Evolutionary conservation across 1,140 invertebrate genomes (phyloP), one percentile per base, ranked within the genome.

Genomic region (Belonocnema kinseyi): DNA sequence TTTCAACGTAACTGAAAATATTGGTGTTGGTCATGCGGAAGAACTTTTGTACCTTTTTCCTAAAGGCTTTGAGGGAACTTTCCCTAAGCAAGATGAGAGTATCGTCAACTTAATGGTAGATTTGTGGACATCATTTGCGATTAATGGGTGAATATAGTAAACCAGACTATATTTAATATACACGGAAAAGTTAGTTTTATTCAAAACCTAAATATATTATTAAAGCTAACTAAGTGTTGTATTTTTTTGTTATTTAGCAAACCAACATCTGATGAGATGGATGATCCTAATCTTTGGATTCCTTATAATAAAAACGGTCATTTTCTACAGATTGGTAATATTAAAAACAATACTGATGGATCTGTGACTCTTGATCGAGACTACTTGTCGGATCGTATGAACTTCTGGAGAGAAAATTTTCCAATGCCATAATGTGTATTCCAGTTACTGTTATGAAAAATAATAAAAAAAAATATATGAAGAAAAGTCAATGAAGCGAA

Each of bases 311-410:
- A 66, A 40, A 66, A 46, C 2, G 40, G n/a, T 8, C 17, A n/a
- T 33, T 66, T 40, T 10, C 61, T 66, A 16, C 61, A 66, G n/a
- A 66, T 66, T 66, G 61, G 61, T n/a, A 66, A 40, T 66, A 66
- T 66, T 66, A 40, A 8, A 66, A 66, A 66, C 26, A 66, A 66
- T 66, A 66, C 61, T 40, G 61, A 66, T 66, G 21, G 21, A 66
- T 14, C 33, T 8, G 26, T 66, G 0, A 66, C 26, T 2, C 14
- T 40, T 13, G 61, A 40, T 40, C 14, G 46, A 14, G n/a, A 66
- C 40, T 66, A 46, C n/a, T 66, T 66, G n/a, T 66, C 61, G 0
- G 14, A 13, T 16, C 61, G 61, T 5, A 40, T 66, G 26, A 40
- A 66, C 16, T 66, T 66, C 26, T 66, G 61, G 61, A 33, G 21